Evolutionary conservation across 2,113 vertebrate species (phyloP).

Genomic region (Bufo gargarizans): DNA sequence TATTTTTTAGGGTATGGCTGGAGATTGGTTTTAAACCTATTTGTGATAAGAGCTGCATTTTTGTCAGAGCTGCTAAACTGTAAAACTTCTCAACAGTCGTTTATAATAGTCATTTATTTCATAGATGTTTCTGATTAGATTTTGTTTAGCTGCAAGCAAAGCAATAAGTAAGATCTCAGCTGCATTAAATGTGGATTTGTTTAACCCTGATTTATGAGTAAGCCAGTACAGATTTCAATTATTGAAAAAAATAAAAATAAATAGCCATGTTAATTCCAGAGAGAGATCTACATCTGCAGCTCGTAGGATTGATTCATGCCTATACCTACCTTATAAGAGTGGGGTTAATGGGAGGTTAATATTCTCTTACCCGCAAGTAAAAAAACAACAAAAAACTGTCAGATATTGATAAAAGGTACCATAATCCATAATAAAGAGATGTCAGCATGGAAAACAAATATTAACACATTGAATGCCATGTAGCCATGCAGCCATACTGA

Average conservation of each 20-base stretch:
- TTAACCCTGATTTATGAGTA: constrained; percentile 43
- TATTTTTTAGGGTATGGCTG: background rate
- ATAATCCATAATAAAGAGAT: background rate
- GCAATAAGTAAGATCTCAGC: constrained; percentile 41
- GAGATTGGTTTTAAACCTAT: background rate
- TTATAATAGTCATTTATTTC: constrained; percentile 19
- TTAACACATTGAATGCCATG: background rate
- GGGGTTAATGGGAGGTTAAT: constrained; percentile 48
- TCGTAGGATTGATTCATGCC: constrained; percentile 21
- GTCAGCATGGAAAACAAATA: background rate
- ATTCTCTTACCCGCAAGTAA: background rate
- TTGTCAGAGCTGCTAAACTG: background rate
- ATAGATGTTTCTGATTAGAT: constrained; percentile 32
- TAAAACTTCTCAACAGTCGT: background rate
- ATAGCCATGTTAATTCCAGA: constrained; percentile 24
- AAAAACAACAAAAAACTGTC: background rate
- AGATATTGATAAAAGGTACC: constrained; percentile 1
- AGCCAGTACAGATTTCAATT: constrained; percentile 38
- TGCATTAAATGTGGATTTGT: constrained; percentile 50
- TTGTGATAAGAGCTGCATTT: background rate
- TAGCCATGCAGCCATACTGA: background rate
- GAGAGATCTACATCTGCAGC: background rate
- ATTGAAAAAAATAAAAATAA: background rate
- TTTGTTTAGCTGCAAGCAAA: constrained; percentile 42
- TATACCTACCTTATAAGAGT: background rate